Base-by-base conservation (phyloP, 2,797 vertebrate species). In the Leuciscus waleckii region DNA sequence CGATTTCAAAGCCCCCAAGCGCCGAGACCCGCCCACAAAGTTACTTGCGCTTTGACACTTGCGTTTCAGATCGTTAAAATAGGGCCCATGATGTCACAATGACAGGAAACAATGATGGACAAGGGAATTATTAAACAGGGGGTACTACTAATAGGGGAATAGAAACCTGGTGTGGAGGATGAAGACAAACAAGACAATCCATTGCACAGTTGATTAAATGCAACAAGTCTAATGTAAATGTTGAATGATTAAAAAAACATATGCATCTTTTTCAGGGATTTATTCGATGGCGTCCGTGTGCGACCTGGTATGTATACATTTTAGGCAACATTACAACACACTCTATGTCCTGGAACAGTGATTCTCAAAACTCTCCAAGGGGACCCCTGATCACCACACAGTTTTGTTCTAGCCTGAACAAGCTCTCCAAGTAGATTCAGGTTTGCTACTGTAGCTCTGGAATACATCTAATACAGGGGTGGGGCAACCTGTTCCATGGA, bases 171-270 rank as follows among this genome's bases (percentile, higher is more conserved):
- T 61, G 58, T 61, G 58, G 58, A 61, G n/a, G 58, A 58, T 58
- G 56, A 58, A 61, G 58, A 61, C 58, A 61, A 61, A 61, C 58
- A 61, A 61, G n/a, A 61, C 58, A 61, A 61, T 26, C 11, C 58
- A 61, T 61, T 61, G 58, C n/a, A 61, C 58, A 61, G 58, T 61
- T 61, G 58, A 61, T 61, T 61, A 26, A 61, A 61, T 61, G 17
- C 67, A 69, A 69, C 32, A 69, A 37, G 17, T 39, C 1, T 69
- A 11, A 69, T 39, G 67, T 69, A 69, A 69, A 69, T 69, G 67
- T 39, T 69, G 67, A 69, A 69, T 69, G 67, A 69, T 68, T 69
- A 69, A 69, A 69, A 69, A 69, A 69, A 43, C 35, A 39, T 69
- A 39, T 69, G 35, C 67, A 69, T 69, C 17, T 69, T 69, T 69